Conservation (phyloP, 1,140 invertebrate genomes). For the Hormaphis cornu region DNA sequence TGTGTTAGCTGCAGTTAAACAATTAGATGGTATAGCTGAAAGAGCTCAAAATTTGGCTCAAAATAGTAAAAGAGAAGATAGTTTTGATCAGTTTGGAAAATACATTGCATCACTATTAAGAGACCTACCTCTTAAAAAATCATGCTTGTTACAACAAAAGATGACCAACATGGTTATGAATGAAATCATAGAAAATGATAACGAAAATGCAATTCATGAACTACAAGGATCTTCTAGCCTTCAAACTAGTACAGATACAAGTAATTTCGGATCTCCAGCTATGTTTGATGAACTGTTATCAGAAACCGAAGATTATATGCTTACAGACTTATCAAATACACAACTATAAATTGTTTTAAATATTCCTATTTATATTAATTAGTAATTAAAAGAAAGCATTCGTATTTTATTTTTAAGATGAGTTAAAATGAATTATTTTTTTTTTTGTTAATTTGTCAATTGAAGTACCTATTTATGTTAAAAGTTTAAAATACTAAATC, state of each 20-base stretch:
- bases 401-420: not conserved
- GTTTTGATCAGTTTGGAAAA: conserved; percentile 8
- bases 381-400: not conserved
- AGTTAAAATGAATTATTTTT: no score
- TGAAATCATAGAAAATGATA: not conserved
- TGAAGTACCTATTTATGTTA: not conserved
- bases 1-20: not conserved
- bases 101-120: not conserved
- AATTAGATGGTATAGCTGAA: not conserved
- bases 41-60: not conserved
- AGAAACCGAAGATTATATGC: not conserved
- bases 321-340: not conserved
- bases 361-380: not conserved
- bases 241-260: not conserved
- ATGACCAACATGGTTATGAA: conserved; percentile 6
- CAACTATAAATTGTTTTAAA: not conserved
- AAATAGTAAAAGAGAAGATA: conserved; percentile 5
- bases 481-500: not conserved
- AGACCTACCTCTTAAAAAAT: not conserved
- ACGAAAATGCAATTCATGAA: not conserved
- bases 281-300: conserved; percentile 5
- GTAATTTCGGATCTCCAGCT: not conserved
- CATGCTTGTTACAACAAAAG: conserved; percentile 1
- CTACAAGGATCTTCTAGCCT: not conserved
- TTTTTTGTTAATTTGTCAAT: not conserved